Evolutionary conservation across 2,113 vertebrate species (phyloP), one percentile per base, ranked within the genome.

Genomic region (Rhegmatorhina hoffmannsi): DNA sequence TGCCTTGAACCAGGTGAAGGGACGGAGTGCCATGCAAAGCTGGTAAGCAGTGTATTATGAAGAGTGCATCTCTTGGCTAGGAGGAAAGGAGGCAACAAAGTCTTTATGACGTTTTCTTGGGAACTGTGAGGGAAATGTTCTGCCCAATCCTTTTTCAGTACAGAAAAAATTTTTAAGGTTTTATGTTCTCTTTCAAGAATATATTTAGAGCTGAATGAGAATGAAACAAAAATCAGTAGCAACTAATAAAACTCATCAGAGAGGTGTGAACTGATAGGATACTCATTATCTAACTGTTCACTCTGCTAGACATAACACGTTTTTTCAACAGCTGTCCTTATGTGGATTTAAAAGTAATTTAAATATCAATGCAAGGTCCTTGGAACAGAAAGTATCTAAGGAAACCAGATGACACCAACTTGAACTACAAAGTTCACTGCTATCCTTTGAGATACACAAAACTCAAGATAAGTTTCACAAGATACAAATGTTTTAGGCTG

Each of bases 261-360:
- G 83, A 95, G 38, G 52, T 72, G 73, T 92, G 96, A 94, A 78
- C 49, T 7, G 25, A 34, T 72, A 52, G 10, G 19, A 34, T 72
- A 47, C 28, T 81, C 20, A 38, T 62, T 91, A 60, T 56, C 52
- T 95, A 59, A 72, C 44, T 72, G 46, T 70, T 91, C 36, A 46
- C 26, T 90, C 64, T 84, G 52, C 33, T 84, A 89, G 77, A 92
- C 66, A 44, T 47, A 92, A 92, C 75, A 77, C 21, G 63, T 95
- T 88, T 62, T 90, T 86, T 66, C 7, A 31, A 60, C 76, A 92
- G 43, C 69, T 87, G 56, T 81, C 60, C 95, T 92, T 74, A 75
- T 0, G 5, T 75, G 60, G 40, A 76, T 69, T 62, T 76, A 49
- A 83, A 83, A 94, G 38, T 44, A 53, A 76, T 69, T 84, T 56